A percentile compares a stretch with the other conserved stretches of the same genome.
Conservation (phyloP, 2,797 vertebrate genomes). For the Vespertilio murinus region DNA sequence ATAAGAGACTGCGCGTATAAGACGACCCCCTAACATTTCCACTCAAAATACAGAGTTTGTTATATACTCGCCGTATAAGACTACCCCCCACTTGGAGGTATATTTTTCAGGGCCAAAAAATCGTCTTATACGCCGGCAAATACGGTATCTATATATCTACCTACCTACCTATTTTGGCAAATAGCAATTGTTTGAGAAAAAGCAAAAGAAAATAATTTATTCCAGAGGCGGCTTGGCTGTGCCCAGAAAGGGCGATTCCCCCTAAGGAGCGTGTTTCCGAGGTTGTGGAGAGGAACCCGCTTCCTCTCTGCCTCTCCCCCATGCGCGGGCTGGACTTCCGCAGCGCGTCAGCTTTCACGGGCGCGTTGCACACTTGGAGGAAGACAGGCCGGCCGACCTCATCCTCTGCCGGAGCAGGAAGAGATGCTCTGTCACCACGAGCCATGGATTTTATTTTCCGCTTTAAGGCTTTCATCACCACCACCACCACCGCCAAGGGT, state of each 20-base stretch:
- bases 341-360: not conserved
- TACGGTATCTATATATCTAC: too few relatives aligned
- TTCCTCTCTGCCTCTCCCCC: not conserved
- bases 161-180: not conserved
- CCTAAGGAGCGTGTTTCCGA: not conserved
- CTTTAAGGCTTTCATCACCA: slow-evolving; percentile 36
- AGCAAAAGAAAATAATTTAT: not conserved
- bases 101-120: too few relatives aligned
- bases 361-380: not conserved
- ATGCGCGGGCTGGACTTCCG: not conserved
- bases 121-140: too few relatives aligned
- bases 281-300: not conserved
- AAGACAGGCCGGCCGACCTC: not conserved
- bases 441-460: slow-evolving; percentile 51
- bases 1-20: too few relatives aligned
- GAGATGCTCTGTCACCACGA: not conserved
- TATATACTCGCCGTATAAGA: too few relatives aligned
- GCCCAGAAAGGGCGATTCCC: not conserved
- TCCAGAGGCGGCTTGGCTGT: not conserved
- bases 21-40: too few relatives aligned
- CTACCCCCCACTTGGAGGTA: too few relatives aligned
- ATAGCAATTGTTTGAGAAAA: slow-evolving; percentile 5
- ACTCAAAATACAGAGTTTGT: too few relatives aligned
- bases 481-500: not conserved
- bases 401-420: not conserved